Evolutionary conservation across 2,113 vertebrate genomes (phyloP).

Genomic region (Stomatorhinus ivindoensis): DNA sequence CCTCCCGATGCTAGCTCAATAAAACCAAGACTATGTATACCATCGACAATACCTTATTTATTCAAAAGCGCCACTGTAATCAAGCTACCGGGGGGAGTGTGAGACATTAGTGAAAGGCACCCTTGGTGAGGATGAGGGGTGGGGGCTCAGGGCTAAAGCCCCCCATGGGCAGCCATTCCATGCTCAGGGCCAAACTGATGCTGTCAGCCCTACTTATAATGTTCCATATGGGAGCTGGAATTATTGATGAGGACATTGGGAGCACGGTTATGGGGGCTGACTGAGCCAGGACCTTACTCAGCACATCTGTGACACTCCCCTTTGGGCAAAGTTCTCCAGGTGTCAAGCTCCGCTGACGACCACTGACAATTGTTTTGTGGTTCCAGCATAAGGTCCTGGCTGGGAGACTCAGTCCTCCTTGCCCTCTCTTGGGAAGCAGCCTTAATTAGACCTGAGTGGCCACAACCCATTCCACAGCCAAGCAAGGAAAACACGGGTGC

Average conservation of each 20-base stretch:
- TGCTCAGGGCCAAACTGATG: not conserved
- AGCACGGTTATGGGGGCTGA: not conserved
- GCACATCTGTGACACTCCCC: not conserved
- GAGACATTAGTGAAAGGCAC: not conserved
- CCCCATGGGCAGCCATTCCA: not conserved
- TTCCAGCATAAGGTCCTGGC: not conserved
- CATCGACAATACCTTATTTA: no score
- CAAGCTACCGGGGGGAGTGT: not conserved
- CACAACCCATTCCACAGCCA: not conserved
- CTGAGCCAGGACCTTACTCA: not conserved
- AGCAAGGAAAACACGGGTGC: not conserved
- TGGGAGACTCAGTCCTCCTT: not conserved
- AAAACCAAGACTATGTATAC: no score
- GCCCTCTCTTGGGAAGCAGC: not conserved
- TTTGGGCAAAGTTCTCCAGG: not conserved
- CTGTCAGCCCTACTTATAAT: not conserved
- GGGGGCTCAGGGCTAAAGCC: not conserved
- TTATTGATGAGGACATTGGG: slow-evolving; percentile 14
- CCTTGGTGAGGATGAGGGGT: not conserved
- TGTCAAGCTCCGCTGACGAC: not conserved
- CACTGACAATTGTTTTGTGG: not conserved
- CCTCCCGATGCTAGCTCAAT: no score
- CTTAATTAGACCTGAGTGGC: not conserved
- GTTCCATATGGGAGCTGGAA: slow-evolving; percentile 14
- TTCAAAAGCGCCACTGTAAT: not conserved